Conservation (phyloP, 1,140 invertebrate species). For the Drosophila ficusphila region DNA sequence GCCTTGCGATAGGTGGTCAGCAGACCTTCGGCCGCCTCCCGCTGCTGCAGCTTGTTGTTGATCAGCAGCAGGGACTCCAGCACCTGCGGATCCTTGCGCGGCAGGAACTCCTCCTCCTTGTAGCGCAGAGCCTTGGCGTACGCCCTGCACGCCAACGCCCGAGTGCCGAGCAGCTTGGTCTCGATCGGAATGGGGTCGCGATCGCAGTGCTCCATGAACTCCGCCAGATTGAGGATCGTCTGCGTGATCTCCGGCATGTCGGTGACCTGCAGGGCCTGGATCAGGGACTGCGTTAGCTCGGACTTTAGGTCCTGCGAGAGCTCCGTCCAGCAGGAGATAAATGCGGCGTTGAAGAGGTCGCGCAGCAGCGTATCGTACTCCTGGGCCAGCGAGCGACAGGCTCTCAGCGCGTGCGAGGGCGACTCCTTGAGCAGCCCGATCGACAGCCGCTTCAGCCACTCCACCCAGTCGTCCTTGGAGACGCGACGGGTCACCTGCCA, state of each 20-base stretch:
- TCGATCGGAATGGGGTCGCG: constrained; percentile 97
- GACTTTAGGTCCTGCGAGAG: constrained; percentile 92
- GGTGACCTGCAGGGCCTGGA: constrained; percentile 95
- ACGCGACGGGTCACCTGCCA: constrained; percentile 95
- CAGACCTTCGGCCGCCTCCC: constrained; percentile 97
- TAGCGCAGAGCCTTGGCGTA: constrained; percentile 99
- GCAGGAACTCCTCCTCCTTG: constrained; percentile 98
- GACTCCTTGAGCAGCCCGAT: constrained; percentile 98
- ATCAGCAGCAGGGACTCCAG: constrained; percentile 98
- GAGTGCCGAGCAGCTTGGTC: constrained; percentile 91
- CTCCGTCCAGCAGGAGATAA: constrained; percentile 99
- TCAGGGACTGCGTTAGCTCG: constrained; percentile 94
- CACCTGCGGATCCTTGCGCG: constrained; percentile 88
- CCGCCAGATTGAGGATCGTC: constrained; percentile 98
- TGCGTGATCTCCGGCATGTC: constrained; percentile 99
- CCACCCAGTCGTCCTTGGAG: constrained; percentile 99
- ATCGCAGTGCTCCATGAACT: constrained; percentile 99
- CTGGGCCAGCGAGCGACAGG: constrained; percentile 96
- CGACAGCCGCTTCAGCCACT: constrained; percentile 96
- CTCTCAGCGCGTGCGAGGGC: constrained; percentile 95
- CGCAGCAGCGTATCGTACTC: constrained; percentile 96
- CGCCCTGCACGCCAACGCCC: constrained; percentile 94
- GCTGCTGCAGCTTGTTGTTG: constrained; percentile 99
- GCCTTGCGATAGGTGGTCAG: constrained; percentile 93
- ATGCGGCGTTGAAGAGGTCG: constrained; percentile 99